phyloP scores from a whole-genome alignment of 1,140 invertebrate species.

The Zaprionus capensis region DNA sequence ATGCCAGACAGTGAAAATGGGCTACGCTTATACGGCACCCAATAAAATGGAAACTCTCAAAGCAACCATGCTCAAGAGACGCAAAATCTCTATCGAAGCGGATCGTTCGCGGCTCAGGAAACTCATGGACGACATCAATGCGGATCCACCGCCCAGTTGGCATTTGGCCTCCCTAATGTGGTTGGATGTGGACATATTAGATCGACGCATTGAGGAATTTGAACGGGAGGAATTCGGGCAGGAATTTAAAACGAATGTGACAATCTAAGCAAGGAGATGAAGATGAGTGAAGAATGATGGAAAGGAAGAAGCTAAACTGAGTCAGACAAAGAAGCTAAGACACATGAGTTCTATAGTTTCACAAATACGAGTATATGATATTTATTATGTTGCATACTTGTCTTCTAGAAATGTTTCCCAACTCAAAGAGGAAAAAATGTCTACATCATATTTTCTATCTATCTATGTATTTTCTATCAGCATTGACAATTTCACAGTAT shows the following conservation, averaged over 20 bases:
- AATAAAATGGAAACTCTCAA: background rate
- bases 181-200: conserved; percentile 21
- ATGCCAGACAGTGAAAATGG: background rate
- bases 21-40: background rate
- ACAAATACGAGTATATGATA: background rate
- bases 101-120: background rate
- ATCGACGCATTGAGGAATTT: conserved; percentile 10
- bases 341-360: background rate
- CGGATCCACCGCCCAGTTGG: conserved; percentile 27
- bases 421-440: background rate
- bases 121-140: conserved; percentile 6
- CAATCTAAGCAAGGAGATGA: background rate
- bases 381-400: no score
- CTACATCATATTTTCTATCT: no score
- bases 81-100: background rate
- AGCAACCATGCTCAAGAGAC: background rate
- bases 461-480: no score
- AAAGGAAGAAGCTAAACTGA: background rate
- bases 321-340: no score
- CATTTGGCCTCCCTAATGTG: conserved; percentile 13
- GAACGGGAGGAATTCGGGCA: background rate
- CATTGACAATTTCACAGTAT: background rate
- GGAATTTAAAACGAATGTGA: background rate
- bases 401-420: background rate
- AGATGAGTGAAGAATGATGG: background rate